These are phyloP conservation scores for Australoheros scitulus DNA, from an alignment of 2,113 vertebrate genomes.

Conservation along the genomic window DNA sequence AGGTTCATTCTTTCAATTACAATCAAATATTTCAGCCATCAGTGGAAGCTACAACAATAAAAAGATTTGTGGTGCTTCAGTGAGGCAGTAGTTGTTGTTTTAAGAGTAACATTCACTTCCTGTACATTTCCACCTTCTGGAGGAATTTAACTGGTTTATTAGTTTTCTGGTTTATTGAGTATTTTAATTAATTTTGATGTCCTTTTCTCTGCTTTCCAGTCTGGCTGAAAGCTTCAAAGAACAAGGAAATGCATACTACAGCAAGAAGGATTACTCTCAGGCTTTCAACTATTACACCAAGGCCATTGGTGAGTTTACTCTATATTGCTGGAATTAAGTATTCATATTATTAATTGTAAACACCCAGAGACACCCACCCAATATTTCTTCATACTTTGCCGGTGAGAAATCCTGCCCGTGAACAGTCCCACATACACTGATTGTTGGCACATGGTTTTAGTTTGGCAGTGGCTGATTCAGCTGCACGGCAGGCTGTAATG, in stretches of 20 bases:
- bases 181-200: constrained; percentile 4
- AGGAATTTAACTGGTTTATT: neutral
- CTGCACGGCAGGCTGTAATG: neutral
- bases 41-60: neutral
- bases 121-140: neutral
- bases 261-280: constrained; percentile 93
- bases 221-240: constrained; percentile 95
- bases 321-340: neutral
- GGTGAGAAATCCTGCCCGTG: neutral
- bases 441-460: neutral
- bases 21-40: neutral
- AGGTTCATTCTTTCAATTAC: neutral
- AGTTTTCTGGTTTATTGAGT: neutral
- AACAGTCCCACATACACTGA: neutral
- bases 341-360: neutral
- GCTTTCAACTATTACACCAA: constrained; percentile 96
- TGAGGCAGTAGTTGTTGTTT: neutral
- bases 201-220: constrained; percentile 68
- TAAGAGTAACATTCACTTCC: neutral
- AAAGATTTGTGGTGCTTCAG: neutral
- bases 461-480: neutral
- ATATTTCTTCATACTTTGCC: neutral
- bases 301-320: constrained; percentile 89
- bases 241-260: constrained; percentile 91
- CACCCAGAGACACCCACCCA: neutral